Percentiles rank a stretch among this genome's conserved stretches.
These are phyloP conservation scores for Cheilosia grossa DNA, from an alignment of 2,888 invertebrate species.

Conservation along the genomic window DNA sequence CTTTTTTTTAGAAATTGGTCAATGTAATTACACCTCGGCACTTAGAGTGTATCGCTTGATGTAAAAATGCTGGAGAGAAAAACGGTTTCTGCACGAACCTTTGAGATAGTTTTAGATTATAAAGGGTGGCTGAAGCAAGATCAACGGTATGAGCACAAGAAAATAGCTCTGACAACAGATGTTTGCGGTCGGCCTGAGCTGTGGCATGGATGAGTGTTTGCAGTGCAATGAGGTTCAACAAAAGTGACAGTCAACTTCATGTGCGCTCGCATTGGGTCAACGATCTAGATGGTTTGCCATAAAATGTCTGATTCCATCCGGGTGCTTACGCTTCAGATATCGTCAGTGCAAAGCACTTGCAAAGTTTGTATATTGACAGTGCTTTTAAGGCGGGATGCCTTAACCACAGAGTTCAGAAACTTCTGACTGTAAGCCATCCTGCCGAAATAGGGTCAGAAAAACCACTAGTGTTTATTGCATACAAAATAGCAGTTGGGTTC, in stretches of 20 bases:
- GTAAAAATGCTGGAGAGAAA: neutral
- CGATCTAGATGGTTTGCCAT: too few relatives aligned
- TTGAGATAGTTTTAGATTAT: neutral
- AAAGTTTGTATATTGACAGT: too few relatives aligned
- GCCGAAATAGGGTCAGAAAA: too few relatives aligned
- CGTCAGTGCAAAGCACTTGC: too few relatives aligned
- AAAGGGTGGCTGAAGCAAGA: neutral
- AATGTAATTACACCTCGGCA: constrained; percentile 75
- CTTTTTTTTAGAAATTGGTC: constrained; percentile 71
- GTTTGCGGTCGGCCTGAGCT: neutral
- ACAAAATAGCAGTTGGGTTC: too few relatives aligned
- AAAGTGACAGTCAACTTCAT: neutral
- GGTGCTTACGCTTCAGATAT: too few relatives aligned
- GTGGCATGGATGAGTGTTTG: neutral
- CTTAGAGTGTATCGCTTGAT: constrained; percentile 26
- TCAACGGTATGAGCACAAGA: neutral
- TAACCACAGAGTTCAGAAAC: too few relatives aligned
- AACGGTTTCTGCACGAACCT: neutral
- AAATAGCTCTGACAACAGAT: neutral
- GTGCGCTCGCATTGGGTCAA: too few relatives aligned
- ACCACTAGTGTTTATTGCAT: too few relatives aligned
- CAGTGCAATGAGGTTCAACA: neutral
- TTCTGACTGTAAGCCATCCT: too few relatives aligned
- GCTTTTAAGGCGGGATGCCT: too few relatives aligned
- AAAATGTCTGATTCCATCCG: too few relatives aligned